These are phyloP conservation scores for Agapornis canus DNA, from an alignment of 2,797 vertebrate genomes.

Conservation along the genomic window DNA sequence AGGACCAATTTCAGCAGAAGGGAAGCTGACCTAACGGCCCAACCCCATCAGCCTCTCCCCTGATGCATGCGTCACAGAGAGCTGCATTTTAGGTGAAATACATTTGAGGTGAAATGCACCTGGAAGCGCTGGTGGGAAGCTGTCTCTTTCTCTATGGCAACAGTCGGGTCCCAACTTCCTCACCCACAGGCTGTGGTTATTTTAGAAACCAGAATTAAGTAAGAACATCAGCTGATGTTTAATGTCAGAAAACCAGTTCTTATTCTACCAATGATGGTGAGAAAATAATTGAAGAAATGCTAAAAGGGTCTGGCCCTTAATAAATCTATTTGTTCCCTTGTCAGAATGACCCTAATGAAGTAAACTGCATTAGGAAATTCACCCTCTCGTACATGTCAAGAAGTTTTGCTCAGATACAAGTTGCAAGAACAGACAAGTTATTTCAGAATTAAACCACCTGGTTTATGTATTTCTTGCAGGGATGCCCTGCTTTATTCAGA, in stretches of 20 bases:
- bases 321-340: not conserved
- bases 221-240: not conserved
- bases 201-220: not conserved
- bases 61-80: not conserved
- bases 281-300: not conserved
- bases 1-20: slow-evolving; percentile 4
- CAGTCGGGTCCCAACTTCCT: not conserved
- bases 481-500: not conserved
- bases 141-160: not conserved
- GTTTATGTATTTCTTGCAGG: not conserved
- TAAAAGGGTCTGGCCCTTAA: not conserved
- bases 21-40: not conserved
- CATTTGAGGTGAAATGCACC: not conserved
- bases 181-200: not conserved
- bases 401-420: not conserved
- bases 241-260: not conserved
- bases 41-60: not conserved
- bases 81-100: not conserved
- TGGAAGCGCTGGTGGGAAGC: not conserved
- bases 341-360: not conserved
- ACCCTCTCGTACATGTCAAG: not conserved
- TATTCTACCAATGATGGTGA: not conserved
- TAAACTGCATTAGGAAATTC: not conserved
- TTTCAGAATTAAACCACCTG: not conserved
- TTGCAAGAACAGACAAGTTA: not conserved